Conservation (phyloP, 2,113 vertebrate genomes). For the Bufo gargarizans region DNA sequence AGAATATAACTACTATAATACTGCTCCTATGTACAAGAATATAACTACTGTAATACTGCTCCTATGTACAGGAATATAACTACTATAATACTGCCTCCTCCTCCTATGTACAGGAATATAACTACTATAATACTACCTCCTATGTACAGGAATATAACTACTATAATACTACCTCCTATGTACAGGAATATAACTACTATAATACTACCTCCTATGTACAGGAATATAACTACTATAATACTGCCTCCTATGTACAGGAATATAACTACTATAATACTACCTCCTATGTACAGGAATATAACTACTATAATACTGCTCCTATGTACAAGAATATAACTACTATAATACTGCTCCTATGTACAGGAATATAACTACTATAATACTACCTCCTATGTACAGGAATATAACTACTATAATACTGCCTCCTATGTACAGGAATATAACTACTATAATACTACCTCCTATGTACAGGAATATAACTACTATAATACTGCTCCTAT, state of each 20-base stretch:
- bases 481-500: conserved; percentile 2
- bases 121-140: no score
- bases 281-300: no score
- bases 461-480: not conserved
- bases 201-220: not conserved
- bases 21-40: not conserved
- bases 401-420: not conserved
- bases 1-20: conserved; percentile 4
- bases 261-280: no score
- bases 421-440: not conserved
- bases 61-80: no score
- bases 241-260: not conserved
- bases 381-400: not conserved
- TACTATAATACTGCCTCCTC: no score
- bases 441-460: not conserved
- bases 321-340: not conserved
- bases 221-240: conserved; percentile 2
- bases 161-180: not conserved
- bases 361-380: not conserved
- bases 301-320: no score
- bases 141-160: not conserved
- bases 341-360: not conserved
- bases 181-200: no score
- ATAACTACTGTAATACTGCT: no score
- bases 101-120: no score